phyloP scores from a whole-genome alignment of 2,888 invertebrate species.

The Calameuta pallipes region DNA sequence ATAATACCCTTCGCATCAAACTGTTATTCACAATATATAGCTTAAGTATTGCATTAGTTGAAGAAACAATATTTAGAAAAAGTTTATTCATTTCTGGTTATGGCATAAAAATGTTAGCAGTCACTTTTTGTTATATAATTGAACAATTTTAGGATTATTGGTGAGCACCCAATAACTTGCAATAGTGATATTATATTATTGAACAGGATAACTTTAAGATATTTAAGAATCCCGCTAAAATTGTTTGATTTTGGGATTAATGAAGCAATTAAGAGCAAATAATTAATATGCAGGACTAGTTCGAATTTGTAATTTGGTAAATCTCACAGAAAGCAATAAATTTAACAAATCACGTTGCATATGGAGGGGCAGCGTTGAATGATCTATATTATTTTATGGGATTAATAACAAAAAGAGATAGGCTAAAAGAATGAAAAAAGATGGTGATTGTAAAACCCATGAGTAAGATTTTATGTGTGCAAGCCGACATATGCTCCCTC shows the following conservation, averaged over 20 bases:
- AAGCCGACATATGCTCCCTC: slow-evolving; percentile 22
- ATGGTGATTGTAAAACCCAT: not conserved
- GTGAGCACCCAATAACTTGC: not conserved
- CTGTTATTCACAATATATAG: not conserved
- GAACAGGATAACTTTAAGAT: not conserved
- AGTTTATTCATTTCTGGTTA: not conserved
- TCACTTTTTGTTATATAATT: not conserved
- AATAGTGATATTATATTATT: not conserved
- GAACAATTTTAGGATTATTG: not conserved
- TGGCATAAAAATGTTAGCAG: not conserved
- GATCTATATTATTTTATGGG: not conserved
- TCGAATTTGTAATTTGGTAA: not conserved
- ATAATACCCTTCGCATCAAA: not conserved
- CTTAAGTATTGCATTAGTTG: not conserved
- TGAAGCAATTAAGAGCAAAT: not conserved
- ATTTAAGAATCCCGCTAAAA: not conserved
- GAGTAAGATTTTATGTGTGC: slow-evolving; percentile 9
- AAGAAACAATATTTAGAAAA: not conserved
- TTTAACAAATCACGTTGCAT: not conserved
- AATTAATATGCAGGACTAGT: not conserved
- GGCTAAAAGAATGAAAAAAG: not conserved
- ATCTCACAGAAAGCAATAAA: not conserved
- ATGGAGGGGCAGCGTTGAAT: not conserved
- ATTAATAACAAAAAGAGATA: not conserved
- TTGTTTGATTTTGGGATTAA: not conserved